Base-by-base conservation (phyloP, 2,888 invertebrate genomes). In the Rhabditophanes sp. region DNA sequence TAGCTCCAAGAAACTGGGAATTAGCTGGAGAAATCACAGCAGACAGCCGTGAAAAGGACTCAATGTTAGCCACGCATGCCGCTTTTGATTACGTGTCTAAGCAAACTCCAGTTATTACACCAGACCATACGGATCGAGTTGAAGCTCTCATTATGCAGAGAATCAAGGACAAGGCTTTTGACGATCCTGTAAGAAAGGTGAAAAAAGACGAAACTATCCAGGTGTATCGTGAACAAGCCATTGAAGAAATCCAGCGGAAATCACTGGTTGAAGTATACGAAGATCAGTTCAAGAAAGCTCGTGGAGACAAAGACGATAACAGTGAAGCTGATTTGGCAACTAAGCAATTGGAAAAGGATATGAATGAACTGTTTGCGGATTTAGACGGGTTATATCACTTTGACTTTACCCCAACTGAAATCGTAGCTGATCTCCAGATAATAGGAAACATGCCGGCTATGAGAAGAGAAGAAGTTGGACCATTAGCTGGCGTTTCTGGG, bases 181-280 rank as follows among this genome's bases (percentile, higher is more conserved):
- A 93, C 66, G 87, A 90, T 67, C 87, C 88, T 0, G 77, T 77
- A 41, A 75, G 79, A 30, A 87, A 83, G 70, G 75, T 77, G 15
- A 83, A 82, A 64, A 80, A 82, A 0, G 75, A 78, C 1, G 79
- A 82, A 42, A 78, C 80, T 8, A 78, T 81, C 2, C 71, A 78
- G 26, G 78, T 80, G 41, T 88, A 78, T 65, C 82, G 82, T 56
- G 87, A 88, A 63, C 76, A 80, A 45, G 72, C 87, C 35, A 75
- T 83, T 0, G 69, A 93, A 26, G 80, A 93, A 67, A 90, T 90
- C 64, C 85, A 85, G 57, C 87, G 90, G 69, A 51, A 78, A 41
- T 85, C 87, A 31, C 73, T 96, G 31, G 81, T 85, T 0, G 78
- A 93, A 69, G 79, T 93, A 28, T 93, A 93, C 58, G 93, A 93